Conservation (phyloP, 2,888 invertebrate genomes). For the Mythimna pallens region DNA sequence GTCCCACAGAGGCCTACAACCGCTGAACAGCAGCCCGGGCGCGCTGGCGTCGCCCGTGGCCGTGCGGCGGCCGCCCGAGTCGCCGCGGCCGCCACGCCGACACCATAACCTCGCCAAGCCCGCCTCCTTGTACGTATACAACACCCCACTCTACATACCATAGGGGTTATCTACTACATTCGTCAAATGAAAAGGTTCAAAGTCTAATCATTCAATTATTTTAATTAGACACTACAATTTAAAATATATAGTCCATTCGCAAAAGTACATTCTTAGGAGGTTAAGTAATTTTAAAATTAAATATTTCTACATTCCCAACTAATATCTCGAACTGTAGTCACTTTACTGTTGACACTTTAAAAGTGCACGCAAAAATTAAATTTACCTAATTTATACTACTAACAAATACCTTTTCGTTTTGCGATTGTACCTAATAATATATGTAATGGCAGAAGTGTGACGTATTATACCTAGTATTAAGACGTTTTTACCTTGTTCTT, state of each 20-base stretch:
- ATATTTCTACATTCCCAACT: neutral
- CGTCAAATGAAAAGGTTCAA: constrained; percentile 1
- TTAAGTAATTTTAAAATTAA: no score
- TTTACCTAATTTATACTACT: neutral
- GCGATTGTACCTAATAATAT: neutral
- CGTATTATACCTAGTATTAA: constrained; percentile 4
- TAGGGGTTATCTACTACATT: constrained; percentile 7
- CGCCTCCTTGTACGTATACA: constrained; percentile 83
- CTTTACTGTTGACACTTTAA: neutral
- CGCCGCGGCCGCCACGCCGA: constrained; percentile 81
- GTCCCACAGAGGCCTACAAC: constrained; percentile 80
- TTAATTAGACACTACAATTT: neutral
- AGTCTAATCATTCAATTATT: neutral
- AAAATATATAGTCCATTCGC: neutral
- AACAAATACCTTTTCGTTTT: constrained; percentile 14
- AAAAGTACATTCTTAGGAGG: no score
- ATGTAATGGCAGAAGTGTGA: neutral
- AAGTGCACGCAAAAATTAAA: neutral
- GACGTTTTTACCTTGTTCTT: constrained; percentile 1
- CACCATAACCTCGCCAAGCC: constrained; percentile 80
- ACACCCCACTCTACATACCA: constrained; percentile 59
- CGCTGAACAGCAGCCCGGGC: constrained; percentile 57
- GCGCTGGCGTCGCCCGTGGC: constrained; percentile 74
- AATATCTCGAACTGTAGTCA: neutral
- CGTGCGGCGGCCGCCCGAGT: constrained; percentile 78